phyloP scores from a whole-genome alignment of 2,888 invertebrate genomes.

The Yponomeuta cagnagella region DNA sequence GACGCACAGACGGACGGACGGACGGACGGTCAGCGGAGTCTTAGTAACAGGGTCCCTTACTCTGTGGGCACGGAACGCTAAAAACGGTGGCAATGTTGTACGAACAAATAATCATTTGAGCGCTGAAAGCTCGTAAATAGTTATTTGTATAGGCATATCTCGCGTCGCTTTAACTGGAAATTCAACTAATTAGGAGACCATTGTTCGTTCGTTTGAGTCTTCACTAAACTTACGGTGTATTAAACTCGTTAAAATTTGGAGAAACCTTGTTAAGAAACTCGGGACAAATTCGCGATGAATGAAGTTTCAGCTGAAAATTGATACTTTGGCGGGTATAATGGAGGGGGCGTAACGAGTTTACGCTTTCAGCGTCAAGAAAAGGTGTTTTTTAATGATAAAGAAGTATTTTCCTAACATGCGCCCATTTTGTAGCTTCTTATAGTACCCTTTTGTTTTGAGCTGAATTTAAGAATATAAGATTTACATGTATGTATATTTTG shows the following conservation, averaged over 20 bases:
- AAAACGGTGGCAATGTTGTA: too few species aligned
- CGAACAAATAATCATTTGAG: too few species aligned
- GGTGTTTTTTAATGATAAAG: not conserved
- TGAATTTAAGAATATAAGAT: too few species aligned
- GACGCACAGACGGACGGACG: too few species aligned
- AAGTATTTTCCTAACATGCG: too few species aligned
- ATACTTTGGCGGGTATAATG: not conserved
- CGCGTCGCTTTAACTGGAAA: not conserved
- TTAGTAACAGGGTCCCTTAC: too few species aligned
- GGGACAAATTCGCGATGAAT: not conserved
- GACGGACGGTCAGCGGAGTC: too few species aligned
- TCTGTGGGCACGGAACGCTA: too few species aligned
- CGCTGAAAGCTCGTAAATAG: not conserved
- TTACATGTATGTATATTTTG: too few species aligned
- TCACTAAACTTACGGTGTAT: not conserved
- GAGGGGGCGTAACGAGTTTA: not conserved
- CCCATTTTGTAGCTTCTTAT: too few species aligned
- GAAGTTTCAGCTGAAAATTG: conserved; percentile 7
- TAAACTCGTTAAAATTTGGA: not conserved
- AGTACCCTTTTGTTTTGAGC: too few species aligned
- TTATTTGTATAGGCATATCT: not conserved
- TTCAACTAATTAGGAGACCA: not conserved
- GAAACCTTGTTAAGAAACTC: not conserved
- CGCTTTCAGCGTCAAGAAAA: not conserved
- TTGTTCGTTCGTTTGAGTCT: not conserved